Evolutionary conservation across 1,140 invertebrate species (phyloP).

Genomic region (Diabrotica virgifera): DNA sequence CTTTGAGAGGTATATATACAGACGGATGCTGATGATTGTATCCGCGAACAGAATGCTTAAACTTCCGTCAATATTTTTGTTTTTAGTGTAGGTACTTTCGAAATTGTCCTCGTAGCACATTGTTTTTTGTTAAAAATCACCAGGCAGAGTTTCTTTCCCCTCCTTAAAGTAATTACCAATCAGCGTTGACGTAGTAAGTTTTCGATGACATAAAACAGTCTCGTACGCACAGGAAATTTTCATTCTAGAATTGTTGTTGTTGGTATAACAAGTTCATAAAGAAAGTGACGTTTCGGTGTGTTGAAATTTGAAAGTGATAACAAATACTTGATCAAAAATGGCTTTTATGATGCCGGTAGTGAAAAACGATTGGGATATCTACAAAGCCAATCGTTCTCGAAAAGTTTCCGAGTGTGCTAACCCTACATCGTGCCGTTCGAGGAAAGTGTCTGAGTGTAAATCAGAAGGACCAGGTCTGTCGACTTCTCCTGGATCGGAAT

Average conservation of each 20-base stretch:
- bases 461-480: conserved; percentile 70
- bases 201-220: conserved; percentile 30
- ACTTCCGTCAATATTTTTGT: no score
- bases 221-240: conserved; percentile 16
- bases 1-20: no score
- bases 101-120: not conserved
- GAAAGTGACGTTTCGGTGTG: conserved; percentile 4
- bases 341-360: conserved; percentile 93
- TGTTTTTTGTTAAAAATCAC: not conserved
- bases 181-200: conserved; percentile 16
- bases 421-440: conserved; percentile 59
- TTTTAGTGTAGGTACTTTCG: no score
- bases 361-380: conserved; percentile 90
- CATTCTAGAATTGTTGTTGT: conserved; percentile 5
- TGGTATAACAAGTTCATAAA: not conserved
- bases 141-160: conserved; percentile 21
- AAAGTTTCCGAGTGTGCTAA: conserved; percentile 72
- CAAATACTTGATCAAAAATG: conserved; percentile 53
- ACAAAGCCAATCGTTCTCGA: conserved; percentile 74
- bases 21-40: no score
- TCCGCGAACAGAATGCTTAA: no score
- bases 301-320: conserved; percentile 2
- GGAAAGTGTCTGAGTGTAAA: conserved; percentile 78
- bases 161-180: conserved; percentile 22
- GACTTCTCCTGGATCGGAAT: conserved; percentile 69